Evolutionary conservation across 2,797 vertebrate species (phyloP).

Genomic region (Neosalanx taihuensis): DNA sequence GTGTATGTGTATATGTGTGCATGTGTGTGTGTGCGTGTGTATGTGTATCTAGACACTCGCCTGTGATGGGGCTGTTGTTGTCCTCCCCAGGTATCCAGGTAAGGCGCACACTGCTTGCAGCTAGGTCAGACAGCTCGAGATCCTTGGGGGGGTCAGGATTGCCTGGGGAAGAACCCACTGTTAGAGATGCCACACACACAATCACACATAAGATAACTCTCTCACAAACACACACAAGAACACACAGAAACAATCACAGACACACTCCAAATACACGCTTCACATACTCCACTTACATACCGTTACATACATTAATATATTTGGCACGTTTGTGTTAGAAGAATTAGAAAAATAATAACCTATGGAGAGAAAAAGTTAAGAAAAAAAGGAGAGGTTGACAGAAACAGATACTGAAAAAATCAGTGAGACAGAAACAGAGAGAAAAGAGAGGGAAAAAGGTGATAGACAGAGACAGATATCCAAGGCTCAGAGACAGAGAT

Average conservation of each 20-base stretch:
- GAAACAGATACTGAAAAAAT: not conserved
- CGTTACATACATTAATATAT: not conserved
- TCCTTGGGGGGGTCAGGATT: slow-evolving; percentile 87
- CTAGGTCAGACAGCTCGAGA: slow-evolving; percentile 86
- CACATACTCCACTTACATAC: not conserved
- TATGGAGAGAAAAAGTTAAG: not conserved
- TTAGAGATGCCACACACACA: not conserved
- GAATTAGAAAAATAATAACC: not conserved
- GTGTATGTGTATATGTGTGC: not conserved
- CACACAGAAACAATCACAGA: not conserved
- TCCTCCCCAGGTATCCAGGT: slow-evolving; percentile 94
- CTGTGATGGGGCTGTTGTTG: slow-evolving; percentile 78
- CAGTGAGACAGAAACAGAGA: slow-evolving; percentile 8
- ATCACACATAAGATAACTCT: not conserved
- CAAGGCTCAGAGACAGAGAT: slow-evolving; percentile 1
- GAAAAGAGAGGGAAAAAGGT: not conserved
- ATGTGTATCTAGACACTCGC: not conserved
- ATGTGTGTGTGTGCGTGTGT: not conserved
- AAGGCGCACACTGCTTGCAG: slow-evolving; percentile 83
- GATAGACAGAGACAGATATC: not conserved
- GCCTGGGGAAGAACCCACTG: slow-evolving; percentile 61
- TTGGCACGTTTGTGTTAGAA: not conserved
- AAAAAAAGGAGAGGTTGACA: not conserved
- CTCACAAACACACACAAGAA: not conserved
- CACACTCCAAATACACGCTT: not conserved